phyloP scores from a whole-genome alignment of 2,113 vertebrate genomes.

The Camelus dromedarius region DNA sequence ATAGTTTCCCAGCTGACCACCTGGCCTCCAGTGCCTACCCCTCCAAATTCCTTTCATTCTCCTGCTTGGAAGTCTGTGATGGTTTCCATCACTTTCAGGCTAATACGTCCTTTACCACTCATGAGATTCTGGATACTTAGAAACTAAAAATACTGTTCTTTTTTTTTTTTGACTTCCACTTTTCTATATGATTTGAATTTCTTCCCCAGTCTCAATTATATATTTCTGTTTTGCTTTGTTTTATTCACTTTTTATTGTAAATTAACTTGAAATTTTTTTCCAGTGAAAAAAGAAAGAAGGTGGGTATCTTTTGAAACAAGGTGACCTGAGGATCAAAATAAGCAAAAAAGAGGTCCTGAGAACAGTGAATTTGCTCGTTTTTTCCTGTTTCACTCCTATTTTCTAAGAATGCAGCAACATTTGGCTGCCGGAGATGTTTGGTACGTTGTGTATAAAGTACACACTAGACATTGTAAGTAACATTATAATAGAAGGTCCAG shows the following conservation, averaged over 20 bases:
- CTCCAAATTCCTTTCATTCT: background rate
- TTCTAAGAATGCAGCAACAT: slow-evolving; percentile 28
- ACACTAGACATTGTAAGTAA: background rate
- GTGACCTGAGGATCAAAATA: slow-evolving; percentile 20
- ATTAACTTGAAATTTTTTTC: slow-evolving; percentile 41
- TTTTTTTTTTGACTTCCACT: background rate
- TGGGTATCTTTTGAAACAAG: slow-evolving; percentile 66
- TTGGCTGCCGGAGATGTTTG: slow-evolving; percentile 18
- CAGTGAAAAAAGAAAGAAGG: slow-evolving; percentile 51
- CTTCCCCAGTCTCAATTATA: background rate
- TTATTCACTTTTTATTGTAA: slow-evolving; percentile 59
- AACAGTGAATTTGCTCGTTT: slow-evolving; percentile 6
- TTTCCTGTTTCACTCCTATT: slow-evolving; percentile 47
- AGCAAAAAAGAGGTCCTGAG: slow-evolving; percentile 53
- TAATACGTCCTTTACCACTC: background rate
- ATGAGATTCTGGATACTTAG: background rate
- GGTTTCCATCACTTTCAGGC: background rate
- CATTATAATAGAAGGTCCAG: slow-evolving; percentile 49
- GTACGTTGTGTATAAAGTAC: background rate
- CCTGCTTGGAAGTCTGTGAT: background rate
- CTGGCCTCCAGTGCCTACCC: background rate
- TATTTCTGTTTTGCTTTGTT: background rate
- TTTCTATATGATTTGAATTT: background rate
- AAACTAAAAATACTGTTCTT: background rate
- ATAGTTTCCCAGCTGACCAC: background rate